These are phyloP conservation scores for Automeris io DNA, from an alignment of 2,888 invertebrate genomes.

Conservation along the genomic window DNA sequence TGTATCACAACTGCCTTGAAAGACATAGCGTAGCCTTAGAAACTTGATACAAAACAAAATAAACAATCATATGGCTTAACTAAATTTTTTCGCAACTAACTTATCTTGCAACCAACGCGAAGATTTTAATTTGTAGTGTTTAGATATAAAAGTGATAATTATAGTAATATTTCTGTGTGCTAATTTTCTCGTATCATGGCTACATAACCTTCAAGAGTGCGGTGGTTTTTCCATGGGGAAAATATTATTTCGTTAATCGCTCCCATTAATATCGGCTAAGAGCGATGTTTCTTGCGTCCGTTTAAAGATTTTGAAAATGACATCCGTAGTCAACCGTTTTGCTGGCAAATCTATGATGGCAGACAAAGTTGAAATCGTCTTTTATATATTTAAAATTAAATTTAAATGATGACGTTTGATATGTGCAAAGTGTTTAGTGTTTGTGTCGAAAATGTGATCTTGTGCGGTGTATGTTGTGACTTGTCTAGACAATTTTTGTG, in stretches of 20 bases:
- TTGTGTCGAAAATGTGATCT: slow-evolving; percentile 24
- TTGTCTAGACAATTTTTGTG: slow-evolving; percentile 20
- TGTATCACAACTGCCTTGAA: slow-evolving; percentile 54
- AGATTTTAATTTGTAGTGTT: no score
- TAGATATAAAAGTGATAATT: neutral
- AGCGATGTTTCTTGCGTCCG: slow-evolving; percentile 12
- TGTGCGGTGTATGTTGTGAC: slow-evolving; percentile 18
- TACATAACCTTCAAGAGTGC: slow-evolving; percentile 43
- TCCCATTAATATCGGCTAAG: slow-evolving; percentile 17
- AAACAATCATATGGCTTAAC: slow-evolving; percentile 41
- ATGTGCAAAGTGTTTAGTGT: slow-evolving; percentile 11
- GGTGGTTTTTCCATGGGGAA: slow-evolving; percentile 27
- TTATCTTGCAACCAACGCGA: no score
- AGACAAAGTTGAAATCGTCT: slow-evolving; percentile 46
- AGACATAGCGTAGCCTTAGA: slow-evolving; percentile 67
- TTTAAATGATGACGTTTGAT: slow-evolving; percentile 61
- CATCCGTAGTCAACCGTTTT: slow-evolving; percentile 41
- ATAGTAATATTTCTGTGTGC: slow-evolving; percentile 17
- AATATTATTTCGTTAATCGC: slow-evolving; percentile 27
- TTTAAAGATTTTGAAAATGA: slow-evolving; percentile 45
- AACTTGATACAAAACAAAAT: slow-evolving; percentile 70
- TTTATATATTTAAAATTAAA: slow-evolving; percentile 68
- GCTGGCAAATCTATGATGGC: slow-evolving; percentile 66
- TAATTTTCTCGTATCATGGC: slow-evolving; percentile 37
- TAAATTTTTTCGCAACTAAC: slow-evolving; percentile 11